Percentiles rank a stretch among this genome's conserved stretches.
phyloP scores from a whole-genome alignment of 2,113 vertebrate genomes.

The Peromyscus polionotus region DNA sequence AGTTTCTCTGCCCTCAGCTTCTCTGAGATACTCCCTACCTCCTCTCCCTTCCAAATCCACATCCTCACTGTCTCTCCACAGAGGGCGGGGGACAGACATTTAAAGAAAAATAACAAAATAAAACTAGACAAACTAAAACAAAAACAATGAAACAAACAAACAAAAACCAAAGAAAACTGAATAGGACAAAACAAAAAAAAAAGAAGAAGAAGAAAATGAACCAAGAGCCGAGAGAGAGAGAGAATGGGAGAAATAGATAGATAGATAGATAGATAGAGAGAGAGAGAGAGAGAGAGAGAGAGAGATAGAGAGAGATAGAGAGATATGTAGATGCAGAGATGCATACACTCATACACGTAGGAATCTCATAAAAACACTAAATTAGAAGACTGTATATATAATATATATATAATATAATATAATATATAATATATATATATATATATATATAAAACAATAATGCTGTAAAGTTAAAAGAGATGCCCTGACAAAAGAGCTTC shows the following conservation, averaged over 20 bases:
- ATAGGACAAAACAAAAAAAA: background rate
- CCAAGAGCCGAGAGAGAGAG: background rate
- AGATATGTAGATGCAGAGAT: no score
- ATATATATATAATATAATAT: no score
- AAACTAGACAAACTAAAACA: no score
- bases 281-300: no score
- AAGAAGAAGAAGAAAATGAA: background rate
- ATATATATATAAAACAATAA: background rate
- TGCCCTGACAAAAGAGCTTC: background rate
- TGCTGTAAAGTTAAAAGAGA: background rate
- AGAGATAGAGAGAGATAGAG: no score
- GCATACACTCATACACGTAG: background rate
- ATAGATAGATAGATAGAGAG: background rate
- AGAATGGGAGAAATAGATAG: background rate
- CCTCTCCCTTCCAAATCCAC: background rate
- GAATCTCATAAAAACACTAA: background rate
- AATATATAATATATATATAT: no score
- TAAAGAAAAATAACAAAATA: background rate
- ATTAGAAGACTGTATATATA: background rate
- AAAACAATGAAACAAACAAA: background rate
- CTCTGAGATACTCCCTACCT: background rate
- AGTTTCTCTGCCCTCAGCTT: background rate
- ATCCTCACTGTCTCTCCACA: background rate
- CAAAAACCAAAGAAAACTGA: background rate
- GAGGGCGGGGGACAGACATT: no score